phyloP scores from a whole-genome alignment of 2,888 invertebrate species.

The Epinotia ramella region DNA sequence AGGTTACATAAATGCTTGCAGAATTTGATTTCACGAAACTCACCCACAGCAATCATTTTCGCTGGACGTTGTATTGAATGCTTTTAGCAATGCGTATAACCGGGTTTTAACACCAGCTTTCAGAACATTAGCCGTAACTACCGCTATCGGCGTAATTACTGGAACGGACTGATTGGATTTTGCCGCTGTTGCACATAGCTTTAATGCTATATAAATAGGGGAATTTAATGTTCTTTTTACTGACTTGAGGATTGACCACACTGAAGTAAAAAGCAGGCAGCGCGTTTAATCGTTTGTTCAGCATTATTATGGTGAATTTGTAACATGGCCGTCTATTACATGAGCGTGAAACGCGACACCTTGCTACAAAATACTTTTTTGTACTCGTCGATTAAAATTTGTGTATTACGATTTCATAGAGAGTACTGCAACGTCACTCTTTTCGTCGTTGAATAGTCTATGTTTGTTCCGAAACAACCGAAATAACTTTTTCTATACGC shows the following conservation, averaged over 20 bases:
- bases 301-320: background rate
- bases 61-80: constrained; percentile 10
- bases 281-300: too few relatives aligned
- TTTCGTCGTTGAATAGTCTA: too few relatives aligned
- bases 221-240: background rate
- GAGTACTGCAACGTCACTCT: too few relatives aligned
- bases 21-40: background rate
- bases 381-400: too few relatives aligned
- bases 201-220: background rate
- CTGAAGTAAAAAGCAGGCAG: background rate
- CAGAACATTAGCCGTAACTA: constrained; percentile 14
- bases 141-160: constrained; percentile 17
- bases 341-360: too few relatives aligned
- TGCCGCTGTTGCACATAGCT: background rate
- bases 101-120: constrained; percentile 24
- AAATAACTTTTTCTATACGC: too few relatives aligned
- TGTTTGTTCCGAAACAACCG: too few relatives aligned
- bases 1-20: background rate
- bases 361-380: too few relatives aligned
- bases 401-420: too few relatives aligned
- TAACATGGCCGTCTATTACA: background rate
- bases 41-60: constrained; percentile 22
- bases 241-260: background rate
- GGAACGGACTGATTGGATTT: constrained; percentile 33
- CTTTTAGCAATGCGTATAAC: background rate